These are phyloP conservation scores for Cremastobaeus sp. DNA, from an alignment of 2,888 invertebrate genomes.

Conservation along the genomic window DNA sequence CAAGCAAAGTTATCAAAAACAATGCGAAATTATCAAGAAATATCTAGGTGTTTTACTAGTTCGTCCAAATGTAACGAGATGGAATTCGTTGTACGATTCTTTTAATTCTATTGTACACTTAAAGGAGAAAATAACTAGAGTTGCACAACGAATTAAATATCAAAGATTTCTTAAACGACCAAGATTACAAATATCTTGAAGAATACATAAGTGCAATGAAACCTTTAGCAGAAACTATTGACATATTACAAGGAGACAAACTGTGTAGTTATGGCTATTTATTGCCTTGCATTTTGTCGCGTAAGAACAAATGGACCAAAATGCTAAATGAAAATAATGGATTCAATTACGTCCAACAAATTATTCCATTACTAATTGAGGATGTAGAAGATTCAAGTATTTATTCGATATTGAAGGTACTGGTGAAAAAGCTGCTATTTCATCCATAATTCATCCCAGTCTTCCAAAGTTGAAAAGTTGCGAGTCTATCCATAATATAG, in stretches of 20 bases:
- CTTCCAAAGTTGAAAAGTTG: neutral
- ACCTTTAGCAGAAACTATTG: slow-evolving; percentile 2
- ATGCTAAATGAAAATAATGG: neutral
- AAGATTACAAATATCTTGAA: neutral
- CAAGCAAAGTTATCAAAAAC: neutral
- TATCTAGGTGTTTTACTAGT: neutral
- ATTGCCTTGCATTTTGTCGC: neutral
- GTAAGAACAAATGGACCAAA: neutral
- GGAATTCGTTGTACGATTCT: neutral
- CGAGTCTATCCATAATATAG: neutral
- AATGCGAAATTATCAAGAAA: neutral
- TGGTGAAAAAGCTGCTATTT: neutral
- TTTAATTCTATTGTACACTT: neutral
- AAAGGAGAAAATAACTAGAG: neutral
- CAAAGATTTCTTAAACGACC: neutral
- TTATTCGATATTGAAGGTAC: neutral
- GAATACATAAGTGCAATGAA: neutral
- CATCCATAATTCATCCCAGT: neutral
- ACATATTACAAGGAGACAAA: neutral
- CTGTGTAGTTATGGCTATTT: too few relatives aligned
- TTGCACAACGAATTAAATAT: neutral
- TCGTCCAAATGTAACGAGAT: neutral
- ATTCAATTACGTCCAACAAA: neutral
- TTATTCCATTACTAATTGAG: neutral
- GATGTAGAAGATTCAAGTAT: neutral